Conservation (phyloP, 2,888 invertebrate species). For the Papilio elwesi region DNA sequence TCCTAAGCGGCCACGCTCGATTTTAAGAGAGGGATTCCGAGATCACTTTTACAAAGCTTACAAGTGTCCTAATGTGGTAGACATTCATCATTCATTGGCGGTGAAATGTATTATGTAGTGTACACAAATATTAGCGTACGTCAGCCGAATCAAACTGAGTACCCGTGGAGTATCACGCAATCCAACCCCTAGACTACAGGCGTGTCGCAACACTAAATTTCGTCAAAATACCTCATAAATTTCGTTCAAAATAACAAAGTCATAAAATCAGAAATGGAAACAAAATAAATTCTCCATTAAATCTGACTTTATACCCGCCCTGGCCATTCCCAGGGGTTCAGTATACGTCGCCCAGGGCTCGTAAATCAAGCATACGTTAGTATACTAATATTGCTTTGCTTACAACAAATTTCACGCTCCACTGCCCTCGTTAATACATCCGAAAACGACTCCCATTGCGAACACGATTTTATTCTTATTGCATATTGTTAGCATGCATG, state of each 20-base stretch:
- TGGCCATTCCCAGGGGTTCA: background rate
- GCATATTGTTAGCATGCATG: background rate
- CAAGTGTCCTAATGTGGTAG: too few species aligned
- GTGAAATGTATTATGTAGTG: too few species aligned
- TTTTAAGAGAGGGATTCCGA: too few species aligned
- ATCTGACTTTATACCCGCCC: constrained; percentile 1
- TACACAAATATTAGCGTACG: too few species aligned
- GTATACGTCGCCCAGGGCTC: constrained; percentile 39
- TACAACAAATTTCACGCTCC: constrained; percentile 74
- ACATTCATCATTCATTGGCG: too few species aligned
- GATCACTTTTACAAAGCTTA: too few species aligned
- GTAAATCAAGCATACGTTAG: constrained; percentile 62
- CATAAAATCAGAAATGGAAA: background rate
- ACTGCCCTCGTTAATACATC: constrained; percentile 60
- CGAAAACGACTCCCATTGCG: constrained; percentile 51
- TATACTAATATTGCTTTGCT: constrained; percentile 65
- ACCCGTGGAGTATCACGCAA: background rate
- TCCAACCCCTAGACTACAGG: background rate
- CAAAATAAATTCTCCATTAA: background rate
- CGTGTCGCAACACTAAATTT: background rate
- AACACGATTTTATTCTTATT: constrained; percentile 24
- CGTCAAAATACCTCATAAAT: constrained; percentile 7
- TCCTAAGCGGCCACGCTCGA: too few species aligned
- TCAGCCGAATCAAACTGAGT: background rate
- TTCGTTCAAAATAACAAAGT: background rate